A percentile compares a stretch with the other conserved stretches of the same genome.
Conservation (phyloP, 2,113 vertebrate species). For the Oxygymnocypris stewartii region DNA sequence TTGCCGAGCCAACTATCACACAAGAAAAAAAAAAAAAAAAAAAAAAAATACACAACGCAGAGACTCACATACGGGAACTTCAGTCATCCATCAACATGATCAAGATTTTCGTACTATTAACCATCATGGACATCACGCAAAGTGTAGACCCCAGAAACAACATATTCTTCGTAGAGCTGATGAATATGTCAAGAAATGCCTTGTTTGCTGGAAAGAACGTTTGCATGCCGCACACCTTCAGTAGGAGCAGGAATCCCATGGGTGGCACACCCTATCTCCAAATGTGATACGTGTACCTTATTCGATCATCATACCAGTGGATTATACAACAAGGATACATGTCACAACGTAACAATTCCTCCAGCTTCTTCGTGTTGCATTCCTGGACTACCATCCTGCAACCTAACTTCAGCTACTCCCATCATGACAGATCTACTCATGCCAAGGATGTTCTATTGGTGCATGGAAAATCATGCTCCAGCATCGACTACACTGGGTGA, state of each 20-base stretch:
- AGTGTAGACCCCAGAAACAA: no score
- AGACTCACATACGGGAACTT: background rate
- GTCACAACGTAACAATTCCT: background rate
- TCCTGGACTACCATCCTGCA: background rate
- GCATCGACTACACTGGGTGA: no score
- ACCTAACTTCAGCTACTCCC: background rate
- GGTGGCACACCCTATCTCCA: background rate
- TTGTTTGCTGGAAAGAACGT: no score
- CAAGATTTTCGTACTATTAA: conserved; percentile 3
- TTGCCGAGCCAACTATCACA: no score
- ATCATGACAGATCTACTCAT: background rate
- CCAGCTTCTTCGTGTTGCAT: background rate
- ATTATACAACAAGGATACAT: background rate
- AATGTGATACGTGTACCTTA: background rate
- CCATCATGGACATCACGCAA: no score
- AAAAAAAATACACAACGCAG: background rate
- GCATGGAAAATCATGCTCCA: no score
- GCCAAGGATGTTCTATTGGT: background rate
- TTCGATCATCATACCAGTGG: background rate
- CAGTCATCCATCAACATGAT: conserved; percentile 39
- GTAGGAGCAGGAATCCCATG: no score
- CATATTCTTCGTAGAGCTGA: no score
- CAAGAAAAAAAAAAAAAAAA: background rate
- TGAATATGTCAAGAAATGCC: no score
- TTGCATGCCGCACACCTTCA: no score